phyloP scores from a whole-genome alignment of 2,888 invertebrate species.

The Conops quadrifasciatus region DNA sequence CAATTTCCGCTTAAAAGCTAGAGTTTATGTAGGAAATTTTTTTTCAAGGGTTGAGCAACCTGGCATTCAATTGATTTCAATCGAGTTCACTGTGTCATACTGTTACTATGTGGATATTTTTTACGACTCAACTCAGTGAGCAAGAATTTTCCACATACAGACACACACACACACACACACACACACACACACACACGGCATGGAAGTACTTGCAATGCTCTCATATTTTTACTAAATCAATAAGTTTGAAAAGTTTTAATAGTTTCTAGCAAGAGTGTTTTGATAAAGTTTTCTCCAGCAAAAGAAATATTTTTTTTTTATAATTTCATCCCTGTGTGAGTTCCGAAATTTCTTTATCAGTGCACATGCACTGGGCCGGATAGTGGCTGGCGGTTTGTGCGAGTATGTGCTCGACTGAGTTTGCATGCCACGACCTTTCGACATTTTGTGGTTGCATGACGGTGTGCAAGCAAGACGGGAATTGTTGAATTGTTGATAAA shows the following conservation, averaged over 20 bases:
- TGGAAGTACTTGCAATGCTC: background rate
- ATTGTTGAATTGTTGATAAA: too few species aligned
- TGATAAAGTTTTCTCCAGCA: slow-evolving; percentile 18
- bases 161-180: background rate
- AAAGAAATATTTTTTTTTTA: background rate
- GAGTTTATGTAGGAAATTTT: too few species aligned
- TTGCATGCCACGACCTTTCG: background rate
- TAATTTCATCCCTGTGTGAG: background rate
- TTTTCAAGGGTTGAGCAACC: too few species aligned
- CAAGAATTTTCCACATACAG: background rate
- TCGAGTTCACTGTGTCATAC: too few species aligned
- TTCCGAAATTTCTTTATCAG: background rate
- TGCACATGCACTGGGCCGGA: background rate
- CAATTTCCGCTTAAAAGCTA: slow-evolving; percentile 23
- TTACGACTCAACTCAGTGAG: background rate
- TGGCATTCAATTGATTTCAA: too few species aligned
- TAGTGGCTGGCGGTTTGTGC: background rate
- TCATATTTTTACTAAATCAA: slow-evolving; percentile 32
- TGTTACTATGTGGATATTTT: background rate
- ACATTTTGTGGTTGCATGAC: background rate
- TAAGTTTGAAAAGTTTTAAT: slow-evolving; percentile 27
- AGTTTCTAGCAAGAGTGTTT: slow-evolving; percentile 24
- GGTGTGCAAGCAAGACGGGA: too few species aligned
- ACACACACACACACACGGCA: background rate
- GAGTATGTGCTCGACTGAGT: too few species aligned